Evolutionary conservation across 30 jellyfish, hydroid and myxozoan species (phyloP).

Genomic region (Sanderia malayensis): DNA sequence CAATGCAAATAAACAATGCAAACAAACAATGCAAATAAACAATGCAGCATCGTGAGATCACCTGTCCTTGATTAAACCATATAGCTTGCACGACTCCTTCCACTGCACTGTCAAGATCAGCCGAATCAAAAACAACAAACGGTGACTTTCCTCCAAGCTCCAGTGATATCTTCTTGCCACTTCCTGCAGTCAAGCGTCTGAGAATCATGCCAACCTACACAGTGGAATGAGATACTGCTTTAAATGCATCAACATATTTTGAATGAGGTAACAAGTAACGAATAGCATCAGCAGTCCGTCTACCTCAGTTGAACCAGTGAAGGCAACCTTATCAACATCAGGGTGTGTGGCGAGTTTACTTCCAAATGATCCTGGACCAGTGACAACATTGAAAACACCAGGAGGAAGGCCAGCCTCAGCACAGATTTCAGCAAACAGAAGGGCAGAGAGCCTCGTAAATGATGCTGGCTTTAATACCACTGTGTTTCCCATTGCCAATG

Average conservation of each 20-base stretch:
- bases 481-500: slow-evolving; percentile 97
- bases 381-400: slow-evolving; percentile 95
- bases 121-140: slow-evolving; percentile 92
- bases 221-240: too few relatives aligned
- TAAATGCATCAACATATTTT: too few relatives aligned
- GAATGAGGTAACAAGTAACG: too few relatives aligned
- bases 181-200: slow-evolving; percentile 88
- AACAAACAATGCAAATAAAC: too few relatives aligned
- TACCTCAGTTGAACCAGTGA: slow-evolving; percentile 99
- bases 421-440: slow-evolving; percentile 95
- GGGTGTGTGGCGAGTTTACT: slow-evolving; percentile 88
- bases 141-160: slow-evolving; percentile 99
- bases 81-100: slow-evolving; percentile 97
- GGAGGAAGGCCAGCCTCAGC: slow-evolving; percentile 99
- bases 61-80: slow-evolving; percentile 99
- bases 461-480: slow-evolving; percentile 14
- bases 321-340: slow-evolving; percentile 90
- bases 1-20: too few relatives aligned
- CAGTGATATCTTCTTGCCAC: slow-evolving; percentile 89
- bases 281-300: too few relatives aligned
- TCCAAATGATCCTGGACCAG: slow-evolving; percentile 97
- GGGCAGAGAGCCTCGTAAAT: slow-evolving; percentile 5
- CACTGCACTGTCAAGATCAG: slow-evolving; percentile 93
- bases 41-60: too few relatives aligned
- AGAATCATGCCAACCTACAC: slow-evolving; percentile 90